Evolutionary conservation across 2,888 invertebrate genomes (phyloP), one percentile per base, ranked within the genome.

Genomic region (Athripsodes cinereus): DNA sequence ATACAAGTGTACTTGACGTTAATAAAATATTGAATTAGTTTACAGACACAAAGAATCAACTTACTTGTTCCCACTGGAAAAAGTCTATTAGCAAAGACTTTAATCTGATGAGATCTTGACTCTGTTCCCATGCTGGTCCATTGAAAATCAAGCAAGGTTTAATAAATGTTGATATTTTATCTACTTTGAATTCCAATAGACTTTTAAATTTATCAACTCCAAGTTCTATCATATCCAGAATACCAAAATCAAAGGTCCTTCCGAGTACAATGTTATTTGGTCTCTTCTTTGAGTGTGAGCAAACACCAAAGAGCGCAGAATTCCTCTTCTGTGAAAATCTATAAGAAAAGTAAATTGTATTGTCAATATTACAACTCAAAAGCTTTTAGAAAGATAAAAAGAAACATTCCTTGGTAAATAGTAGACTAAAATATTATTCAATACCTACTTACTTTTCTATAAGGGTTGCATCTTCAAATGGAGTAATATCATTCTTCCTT

Each of bases 151-250:
- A 72, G 67, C 93, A 89, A 0, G 98, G 97, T 72, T 98, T 99
- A 0, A 87, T 83, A 3, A 94, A 96, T 2, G 85, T 74, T 0
- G 87, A 74, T 22, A 91, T 84, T 72, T 91, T 94, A 54, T 88
- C 84, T 56, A 83, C 84, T 62, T 85, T 84, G 68, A 96, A 94
- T 48, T 91, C 90, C 18, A 82, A 75, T 71, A 97, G 81, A 0
- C 89, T 81, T 69, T 86, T 85, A 70, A 85, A 96, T 55, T 86
- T 83, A 55, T 92, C 91, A 20, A 98, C 83, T 11, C 95, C 93
- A 57, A 99, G 82, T 74, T 99, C 99, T 58, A 94, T 83, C 96
- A 99, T 96, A 70, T 99, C 99, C 57, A 99, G 75, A 26, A 99
- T 76, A 58, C 89, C 88, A 68, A 89, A 85, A 72, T 99, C 92